These are phyloP conservation scores for Tenthredo scrophulariae DNA, from an alignment of 2,888 invertebrate species.

Conservation along the genomic window DNA sequence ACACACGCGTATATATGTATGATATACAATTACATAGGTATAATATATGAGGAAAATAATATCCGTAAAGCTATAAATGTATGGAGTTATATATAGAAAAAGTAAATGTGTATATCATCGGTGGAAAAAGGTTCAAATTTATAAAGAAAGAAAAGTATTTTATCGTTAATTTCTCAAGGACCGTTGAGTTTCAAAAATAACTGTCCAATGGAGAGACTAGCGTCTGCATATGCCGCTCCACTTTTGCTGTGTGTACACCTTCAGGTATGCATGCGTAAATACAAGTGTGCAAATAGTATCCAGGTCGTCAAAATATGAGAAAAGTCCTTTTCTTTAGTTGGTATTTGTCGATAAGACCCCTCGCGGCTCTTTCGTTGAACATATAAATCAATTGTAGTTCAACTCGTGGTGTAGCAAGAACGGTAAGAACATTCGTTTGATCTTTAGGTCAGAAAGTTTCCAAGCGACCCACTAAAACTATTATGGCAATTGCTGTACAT, in stretches of 20 bases:
- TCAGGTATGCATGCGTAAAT: background rate
- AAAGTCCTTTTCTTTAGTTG: background rate
- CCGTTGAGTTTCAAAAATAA: background rate
- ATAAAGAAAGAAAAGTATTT: background rate
- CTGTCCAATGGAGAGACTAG: background rate
- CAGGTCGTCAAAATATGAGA: background rate
- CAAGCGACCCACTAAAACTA: slow-evolving; percentile 27
- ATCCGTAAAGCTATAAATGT: background rate
- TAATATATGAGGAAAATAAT: background rate
- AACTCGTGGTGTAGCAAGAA: background rate
- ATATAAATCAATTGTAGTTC: background rate
- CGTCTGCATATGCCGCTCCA: background rate
- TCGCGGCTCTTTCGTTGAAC: background rate
- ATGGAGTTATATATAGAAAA: background rate
- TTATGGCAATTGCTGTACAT: background rate
- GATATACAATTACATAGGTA: background rate
- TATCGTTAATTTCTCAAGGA: background rate
- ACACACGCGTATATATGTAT: background rate
- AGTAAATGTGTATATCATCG: background rate
- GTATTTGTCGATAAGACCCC: background rate
- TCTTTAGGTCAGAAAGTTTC: slow-evolving; percentile 13
- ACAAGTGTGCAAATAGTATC: background rate
- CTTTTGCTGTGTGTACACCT: background rate
- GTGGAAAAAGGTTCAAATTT: background rate
- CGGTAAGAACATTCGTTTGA: slow-evolving; percentile 15